Evolutionary conservation across 2,888 invertebrate genomes (phyloP).

Genomic region (Lochmaea capreae): DNA sequence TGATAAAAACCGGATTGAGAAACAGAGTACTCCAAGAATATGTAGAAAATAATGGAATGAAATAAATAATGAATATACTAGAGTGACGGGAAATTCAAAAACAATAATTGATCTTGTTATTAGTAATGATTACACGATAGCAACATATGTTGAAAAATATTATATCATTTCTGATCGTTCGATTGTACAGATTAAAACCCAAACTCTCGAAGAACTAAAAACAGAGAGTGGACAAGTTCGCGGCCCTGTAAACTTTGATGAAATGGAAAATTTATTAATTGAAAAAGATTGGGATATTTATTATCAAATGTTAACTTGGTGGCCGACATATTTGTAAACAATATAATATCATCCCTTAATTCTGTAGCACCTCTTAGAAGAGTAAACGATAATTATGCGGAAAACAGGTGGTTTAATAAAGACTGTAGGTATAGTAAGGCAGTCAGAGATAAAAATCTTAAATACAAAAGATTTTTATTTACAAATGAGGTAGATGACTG

Average conservation of each 20-base stretch:
- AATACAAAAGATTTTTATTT: too few relatives aligned
- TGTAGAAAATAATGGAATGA: conserved; percentile 8
- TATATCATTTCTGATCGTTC: not conserved
- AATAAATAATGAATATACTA: conserved; percentile 11
- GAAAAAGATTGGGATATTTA: not conserved
- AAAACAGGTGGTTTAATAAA: not conserved
- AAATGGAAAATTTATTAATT: conserved; percentile 7
- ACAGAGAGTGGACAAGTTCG: conserved; percentile 1
- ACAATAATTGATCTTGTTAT: not conserved
- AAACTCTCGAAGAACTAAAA: not conserved
- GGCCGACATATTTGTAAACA: conserved; percentile 4
- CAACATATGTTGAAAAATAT: conserved; percentile 1
- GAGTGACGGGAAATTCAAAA: not conserved
- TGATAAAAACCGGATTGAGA: not conserved
- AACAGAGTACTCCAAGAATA: conserved; percentile 11
- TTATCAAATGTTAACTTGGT: not conserved
- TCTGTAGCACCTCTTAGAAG: not conserved
- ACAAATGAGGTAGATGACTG: too few relatives aligned
- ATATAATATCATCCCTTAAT: not conserved
- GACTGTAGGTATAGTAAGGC: not conserved
- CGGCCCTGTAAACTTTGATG: not conserved
- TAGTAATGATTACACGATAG: conserved; percentile 9
- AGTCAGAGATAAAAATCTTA: too few relatives aligned
- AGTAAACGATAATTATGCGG: not conserved
- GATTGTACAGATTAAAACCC: not conserved